These are phyloP conservation scores for Volucella bombylans DNA, from an alignment of 2,888 invertebrate species.

Conservation along the genomic window DNA sequence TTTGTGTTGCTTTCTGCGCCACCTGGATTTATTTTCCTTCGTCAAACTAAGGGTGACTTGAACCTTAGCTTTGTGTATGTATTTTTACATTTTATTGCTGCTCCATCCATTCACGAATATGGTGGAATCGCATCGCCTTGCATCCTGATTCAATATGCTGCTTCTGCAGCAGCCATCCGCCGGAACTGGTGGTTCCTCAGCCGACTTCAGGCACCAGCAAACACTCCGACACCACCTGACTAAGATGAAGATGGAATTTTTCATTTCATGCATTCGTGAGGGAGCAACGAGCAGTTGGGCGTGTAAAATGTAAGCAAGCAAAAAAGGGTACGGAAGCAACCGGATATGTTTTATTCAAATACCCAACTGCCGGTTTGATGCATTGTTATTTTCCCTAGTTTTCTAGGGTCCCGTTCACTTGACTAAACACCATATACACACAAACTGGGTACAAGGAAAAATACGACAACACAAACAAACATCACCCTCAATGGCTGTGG, in stretches of 20 bases:
- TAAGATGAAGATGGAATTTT: constrained; percentile 69
- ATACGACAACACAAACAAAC: constrained; percentile 30
- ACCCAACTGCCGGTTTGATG: constrained; percentile 69
- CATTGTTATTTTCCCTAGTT: constrained; percentile 64
- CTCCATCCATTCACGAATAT: constrained; percentile 58
- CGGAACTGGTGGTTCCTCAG: background rate
- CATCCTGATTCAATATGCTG: constrained; percentile 31
- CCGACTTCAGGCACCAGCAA: constrained; percentile 14
- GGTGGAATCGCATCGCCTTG: constrained; percentile 29
- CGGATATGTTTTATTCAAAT: constrained; percentile 74
- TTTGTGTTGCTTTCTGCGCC: background rate
- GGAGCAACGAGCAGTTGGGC: constrained; percentile 47
- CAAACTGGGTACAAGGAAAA: constrained; percentile 6
- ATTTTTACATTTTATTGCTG: constrained; percentile 53
- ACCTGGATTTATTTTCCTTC: constrained; percentile 2
- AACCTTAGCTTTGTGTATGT: constrained; percentile 32
- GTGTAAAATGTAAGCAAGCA: constrained; percentile 66
- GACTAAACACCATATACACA: constrained; percentile 37
- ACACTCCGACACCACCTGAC: constrained; percentile 51
- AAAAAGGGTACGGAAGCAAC: constrained; percentile 62
- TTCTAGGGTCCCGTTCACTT: constrained; percentile 50
- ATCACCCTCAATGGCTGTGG: constrained; percentile 5
- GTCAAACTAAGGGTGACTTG: constrained; percentile 48
- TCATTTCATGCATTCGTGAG: constrained; percentile 61
- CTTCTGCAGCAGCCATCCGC: constrained; percentile 38